These are phyloP conservation scores for Pecten maximus DNA, from an alignment of 2,888 invertebrate genomes.

Conservation along the genomic window DNA sequence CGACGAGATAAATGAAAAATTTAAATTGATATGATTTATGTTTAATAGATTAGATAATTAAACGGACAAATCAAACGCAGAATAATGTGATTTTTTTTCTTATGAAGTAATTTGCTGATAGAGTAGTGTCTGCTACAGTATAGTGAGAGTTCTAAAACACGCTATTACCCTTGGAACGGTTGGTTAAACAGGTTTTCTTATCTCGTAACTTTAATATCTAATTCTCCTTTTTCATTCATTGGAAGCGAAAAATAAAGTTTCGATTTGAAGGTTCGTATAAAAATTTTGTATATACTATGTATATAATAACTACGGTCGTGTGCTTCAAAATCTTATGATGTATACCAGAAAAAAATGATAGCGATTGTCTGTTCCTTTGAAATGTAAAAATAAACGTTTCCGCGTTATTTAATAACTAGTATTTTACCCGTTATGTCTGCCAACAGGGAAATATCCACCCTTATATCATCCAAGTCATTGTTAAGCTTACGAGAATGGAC, in stretches of 20 bases:
- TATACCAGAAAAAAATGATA: too few species aligned
- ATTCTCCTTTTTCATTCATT: too few species aligned
- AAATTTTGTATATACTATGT: too few species aligned
- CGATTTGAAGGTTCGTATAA: too few species aligned
- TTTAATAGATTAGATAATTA: neutral
- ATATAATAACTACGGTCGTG: too few species aligned
- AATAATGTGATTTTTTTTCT: neutral
- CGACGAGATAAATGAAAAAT: neutral
- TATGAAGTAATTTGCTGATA: neutral
- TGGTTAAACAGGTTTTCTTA: neutral
- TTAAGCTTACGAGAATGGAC: neutral
- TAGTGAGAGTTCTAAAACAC: neutral
- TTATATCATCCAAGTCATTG: neutral
- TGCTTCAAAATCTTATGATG: too few species aligned
- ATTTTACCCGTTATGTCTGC: neutral
- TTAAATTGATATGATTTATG: neutral
- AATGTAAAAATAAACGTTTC: neutral
- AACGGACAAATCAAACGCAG: neutral
- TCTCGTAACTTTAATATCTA: too few species aligned
- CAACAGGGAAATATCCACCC: neutral
- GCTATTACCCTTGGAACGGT: neutral
- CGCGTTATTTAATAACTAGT: neutral
- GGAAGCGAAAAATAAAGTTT: too few species aligned
- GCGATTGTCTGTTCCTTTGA: neutral
- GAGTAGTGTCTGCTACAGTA: neutral